Evolutionary conservation across 2,113 vertebrate species (phyloP).

Genomic region (Corynorhinus townsendii): DNA sequence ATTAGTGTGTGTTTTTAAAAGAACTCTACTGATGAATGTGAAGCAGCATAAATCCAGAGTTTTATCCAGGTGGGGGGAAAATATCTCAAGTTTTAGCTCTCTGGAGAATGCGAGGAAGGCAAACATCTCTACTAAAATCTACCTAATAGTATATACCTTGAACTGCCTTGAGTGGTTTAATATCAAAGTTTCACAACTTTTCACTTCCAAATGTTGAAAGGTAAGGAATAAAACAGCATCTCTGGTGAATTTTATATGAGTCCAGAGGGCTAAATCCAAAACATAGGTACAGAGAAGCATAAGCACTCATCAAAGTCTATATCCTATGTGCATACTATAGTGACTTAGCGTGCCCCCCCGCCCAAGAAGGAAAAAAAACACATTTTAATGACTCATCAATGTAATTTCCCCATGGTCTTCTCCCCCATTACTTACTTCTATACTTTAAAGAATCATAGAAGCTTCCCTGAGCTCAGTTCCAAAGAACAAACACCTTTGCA

Average conservation of each 20-base stretch:
- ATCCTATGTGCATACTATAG: neutral
- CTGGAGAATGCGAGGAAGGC: neutral
- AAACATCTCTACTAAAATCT: neutral
- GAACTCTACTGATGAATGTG: neutral
- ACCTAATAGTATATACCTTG: neutral
- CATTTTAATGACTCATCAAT: neutral
- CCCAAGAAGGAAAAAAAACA: neutral
- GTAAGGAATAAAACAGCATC: neutral
- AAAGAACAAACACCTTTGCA: neutral
- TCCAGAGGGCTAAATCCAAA: neutral
- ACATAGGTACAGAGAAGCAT: neutral
- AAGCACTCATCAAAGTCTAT: neutral
- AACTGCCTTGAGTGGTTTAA: neutral
- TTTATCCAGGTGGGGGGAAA: neutral
- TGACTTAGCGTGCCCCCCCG: neutral
- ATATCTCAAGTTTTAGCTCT: neutral
- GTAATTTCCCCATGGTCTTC: neutral
- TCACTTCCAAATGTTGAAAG: neutral
- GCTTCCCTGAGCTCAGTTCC: neutral
- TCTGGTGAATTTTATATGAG: neutral
- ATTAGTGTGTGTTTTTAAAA: neutral
- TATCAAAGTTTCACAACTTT: neutral
- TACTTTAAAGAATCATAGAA: neutral
- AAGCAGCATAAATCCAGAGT: neutral
- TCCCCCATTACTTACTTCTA: neutral